These are phyloP conservation scores for Seriola dumerili DNA, from an alignment of 2,113 vertebrate genomes.

Conservation along the genomic window DNA sequence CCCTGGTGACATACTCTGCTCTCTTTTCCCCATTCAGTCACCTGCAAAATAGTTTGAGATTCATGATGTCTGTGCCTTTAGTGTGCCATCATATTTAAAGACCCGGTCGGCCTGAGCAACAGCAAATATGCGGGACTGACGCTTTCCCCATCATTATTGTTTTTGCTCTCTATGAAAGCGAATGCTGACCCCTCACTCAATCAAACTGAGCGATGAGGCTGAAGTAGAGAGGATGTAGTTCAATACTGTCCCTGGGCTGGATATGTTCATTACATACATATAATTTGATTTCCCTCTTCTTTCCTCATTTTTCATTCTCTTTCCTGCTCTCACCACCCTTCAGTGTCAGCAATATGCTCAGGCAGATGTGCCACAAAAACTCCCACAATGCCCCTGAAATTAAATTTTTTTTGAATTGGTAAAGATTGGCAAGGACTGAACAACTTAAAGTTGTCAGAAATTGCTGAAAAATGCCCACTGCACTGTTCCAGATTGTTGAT, in stretches of 20 bases:
- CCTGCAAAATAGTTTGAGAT: constrained; percentile 44
- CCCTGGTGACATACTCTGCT: constrained; percentile 39
- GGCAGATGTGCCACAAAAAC: constrained; percentile 10
- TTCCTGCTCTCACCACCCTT: background rate
- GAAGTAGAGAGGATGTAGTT: constrained; percentile 46
- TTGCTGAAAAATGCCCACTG: too few species aligned
- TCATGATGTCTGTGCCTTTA: constrained; percentile 45
- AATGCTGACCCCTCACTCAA: constrained; percentile 57
- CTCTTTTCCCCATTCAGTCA: constrained; percentile 35
- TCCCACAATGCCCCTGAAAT: background rate
- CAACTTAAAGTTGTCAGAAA: too few species aligned
- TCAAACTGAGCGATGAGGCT: constrained; percentile 56
- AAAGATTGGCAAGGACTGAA: constrained; percentile 4
- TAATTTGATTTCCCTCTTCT: constrained; percentile 12
- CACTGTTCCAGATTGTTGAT: too few species aligned
- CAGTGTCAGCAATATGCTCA: background rate
- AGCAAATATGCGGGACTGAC: constrained; percentile 43
- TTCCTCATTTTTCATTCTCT: constrained; percentile 17
- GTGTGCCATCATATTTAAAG: constrained; percentile 55
- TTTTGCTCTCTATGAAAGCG: constrained; percentile 38
- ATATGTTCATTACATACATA: constrained; percentile 65
- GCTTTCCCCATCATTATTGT: constrained; percentile 56
- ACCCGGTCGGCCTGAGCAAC: constrained; percentile 9
- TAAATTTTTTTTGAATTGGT: background rate
- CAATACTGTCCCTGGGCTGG: constrained; percentile 41